Evolutionary conservation across 92 coral and sea anemone species (phyloP).

Genomic region (Actinostola sp.): DNA sequence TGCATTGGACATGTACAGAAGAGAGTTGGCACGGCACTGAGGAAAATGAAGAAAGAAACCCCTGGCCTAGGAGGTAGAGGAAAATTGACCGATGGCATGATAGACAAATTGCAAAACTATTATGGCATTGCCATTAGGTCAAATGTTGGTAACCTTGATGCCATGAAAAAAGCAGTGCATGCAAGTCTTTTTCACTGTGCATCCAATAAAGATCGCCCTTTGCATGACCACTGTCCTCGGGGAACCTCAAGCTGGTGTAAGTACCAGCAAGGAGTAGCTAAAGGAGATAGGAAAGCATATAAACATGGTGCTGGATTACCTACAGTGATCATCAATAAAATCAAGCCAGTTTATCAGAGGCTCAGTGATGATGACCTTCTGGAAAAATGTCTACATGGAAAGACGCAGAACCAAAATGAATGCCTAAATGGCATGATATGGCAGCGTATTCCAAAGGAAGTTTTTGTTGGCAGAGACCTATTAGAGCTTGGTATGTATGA

Average conservation of each 20-base stretch:
- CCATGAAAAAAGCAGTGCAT: slow-evolving; percentile 53
- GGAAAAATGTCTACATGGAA: too few relatives aligned
- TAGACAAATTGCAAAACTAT: slow-evolving; percentile 61
- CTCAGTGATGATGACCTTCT: too few relatives aligned
- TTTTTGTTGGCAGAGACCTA: too few relatives aligned
- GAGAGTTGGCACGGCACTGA: slow-evolving; percentile 55
- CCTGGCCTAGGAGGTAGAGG: slow-evolving; percentile 56
- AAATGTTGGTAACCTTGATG: slow-evolving; percentile 57
- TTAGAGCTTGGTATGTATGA: too few relatives aligned
- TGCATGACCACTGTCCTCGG: slow-evolving; percentile 57
- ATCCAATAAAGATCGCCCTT: slow-evolving; percentile 52
- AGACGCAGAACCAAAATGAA: too few relatives aligned
- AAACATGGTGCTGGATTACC: slow-evolving; percentile 69
- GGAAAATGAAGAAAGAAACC: slow-evolving; percentile 51
- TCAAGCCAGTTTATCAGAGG: slow-evolving; percentile 54
- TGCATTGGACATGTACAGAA: slow-evolving; percentile 63
- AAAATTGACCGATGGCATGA: slow-evolving; percentile 52
- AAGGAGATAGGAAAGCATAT: slow-evolving; percentile 9
- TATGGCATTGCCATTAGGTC: slow-evolving; percentile 59
- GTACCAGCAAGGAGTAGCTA: slow-evolving; percentile 42
- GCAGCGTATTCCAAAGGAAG: too few relatives aligned
- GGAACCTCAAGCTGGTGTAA: slow-evolving; percentile 58
- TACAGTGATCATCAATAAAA: slow-evolving; percentile 19
- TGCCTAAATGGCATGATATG: too few relatives aligned
- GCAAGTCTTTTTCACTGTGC: slow-evolving; percentile 65